A percentile compares a stretch with the other conserved stretches of the same genome.
These are phyloP conservation scores for Bimastos eiseni DNA, from an alignment of 2,888 invertebrate genomes.

Conservation along the genomic window DNA sequence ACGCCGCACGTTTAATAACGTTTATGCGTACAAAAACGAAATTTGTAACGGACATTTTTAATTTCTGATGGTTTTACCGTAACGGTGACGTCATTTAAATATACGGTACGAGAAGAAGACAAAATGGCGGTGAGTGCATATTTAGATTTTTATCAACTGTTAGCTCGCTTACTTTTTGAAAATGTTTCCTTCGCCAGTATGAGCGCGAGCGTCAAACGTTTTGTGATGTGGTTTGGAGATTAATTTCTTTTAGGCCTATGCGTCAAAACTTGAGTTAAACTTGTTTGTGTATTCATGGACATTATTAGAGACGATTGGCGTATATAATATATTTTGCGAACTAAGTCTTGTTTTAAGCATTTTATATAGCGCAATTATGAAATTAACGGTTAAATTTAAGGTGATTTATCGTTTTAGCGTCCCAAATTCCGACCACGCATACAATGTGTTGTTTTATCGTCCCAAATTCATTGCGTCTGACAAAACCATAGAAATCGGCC, in stretches of 20 bases:
- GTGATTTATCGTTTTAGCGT: no score
- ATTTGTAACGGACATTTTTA: neutral
- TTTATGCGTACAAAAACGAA: neutral
- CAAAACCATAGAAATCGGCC: no score
- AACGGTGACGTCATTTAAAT: neutral
- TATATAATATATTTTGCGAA: no score
- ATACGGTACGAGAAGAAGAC: neutral
- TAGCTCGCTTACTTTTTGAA: neutral
- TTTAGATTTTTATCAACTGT: neutral
- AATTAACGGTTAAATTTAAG: no score
- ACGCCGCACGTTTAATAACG: neutral
- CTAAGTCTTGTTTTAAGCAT: no score
- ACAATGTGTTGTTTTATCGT: no score
- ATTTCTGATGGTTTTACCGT: neutral
- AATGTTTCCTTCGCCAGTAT: neutral
- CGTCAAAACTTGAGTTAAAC: neutral
- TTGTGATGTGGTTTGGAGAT: neutral
- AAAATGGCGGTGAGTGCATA: neutral
- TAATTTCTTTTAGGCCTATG: neutral
- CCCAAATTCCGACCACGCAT: no score
- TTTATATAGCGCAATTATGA: no score
- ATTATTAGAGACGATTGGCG: neutral
- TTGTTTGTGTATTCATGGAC: neutral
- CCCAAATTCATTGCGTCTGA: no score
- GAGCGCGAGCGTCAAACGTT: neutral